phyloP scores from a whole-genome alignment of 2,113 vertebrate genomes.

The Calyptomena viridis region DNA sequence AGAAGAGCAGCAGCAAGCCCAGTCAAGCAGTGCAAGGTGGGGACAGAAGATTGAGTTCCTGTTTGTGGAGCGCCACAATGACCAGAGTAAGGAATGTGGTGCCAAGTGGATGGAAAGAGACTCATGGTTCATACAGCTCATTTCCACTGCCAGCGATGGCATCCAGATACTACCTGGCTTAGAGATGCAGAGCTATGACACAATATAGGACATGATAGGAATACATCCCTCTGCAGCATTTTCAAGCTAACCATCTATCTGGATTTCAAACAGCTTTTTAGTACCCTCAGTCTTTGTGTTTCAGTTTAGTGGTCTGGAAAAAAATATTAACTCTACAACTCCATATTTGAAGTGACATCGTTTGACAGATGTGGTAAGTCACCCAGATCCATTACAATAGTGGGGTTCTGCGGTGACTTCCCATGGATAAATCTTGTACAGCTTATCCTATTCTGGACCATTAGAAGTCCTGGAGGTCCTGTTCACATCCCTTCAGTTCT shows the following conservation, averaged over 20 bases:
- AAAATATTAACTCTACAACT: neutral
- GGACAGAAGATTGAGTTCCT: neutral
- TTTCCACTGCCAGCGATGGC: neutral
- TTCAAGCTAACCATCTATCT: neutral
- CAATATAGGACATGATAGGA: neutral
- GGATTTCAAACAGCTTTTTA: neutral
- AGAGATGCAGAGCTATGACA: neutral
- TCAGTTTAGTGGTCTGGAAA: neutral
- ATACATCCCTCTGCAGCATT: neutral
- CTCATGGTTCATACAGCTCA: neutral
- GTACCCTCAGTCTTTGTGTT: neutral
- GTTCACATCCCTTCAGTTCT: neutral
- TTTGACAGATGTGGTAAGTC: neutral
- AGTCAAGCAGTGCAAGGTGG: accelerated
- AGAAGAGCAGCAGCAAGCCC: neutral
- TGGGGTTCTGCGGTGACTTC: neutral
- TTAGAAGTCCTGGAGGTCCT: neutral
- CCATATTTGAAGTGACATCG: neutral
- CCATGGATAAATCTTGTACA: neutral
- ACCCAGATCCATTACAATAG: neutral
- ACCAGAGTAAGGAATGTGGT: neutral
- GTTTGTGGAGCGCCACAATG: neutral
- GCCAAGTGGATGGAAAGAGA: neutral
- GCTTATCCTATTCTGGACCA: neutral
- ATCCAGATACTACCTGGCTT: neutral